Base-by-base conservation (phyloP, 2,797 vertebrate species). In the Synaphobranchus kaupii region DNA sequence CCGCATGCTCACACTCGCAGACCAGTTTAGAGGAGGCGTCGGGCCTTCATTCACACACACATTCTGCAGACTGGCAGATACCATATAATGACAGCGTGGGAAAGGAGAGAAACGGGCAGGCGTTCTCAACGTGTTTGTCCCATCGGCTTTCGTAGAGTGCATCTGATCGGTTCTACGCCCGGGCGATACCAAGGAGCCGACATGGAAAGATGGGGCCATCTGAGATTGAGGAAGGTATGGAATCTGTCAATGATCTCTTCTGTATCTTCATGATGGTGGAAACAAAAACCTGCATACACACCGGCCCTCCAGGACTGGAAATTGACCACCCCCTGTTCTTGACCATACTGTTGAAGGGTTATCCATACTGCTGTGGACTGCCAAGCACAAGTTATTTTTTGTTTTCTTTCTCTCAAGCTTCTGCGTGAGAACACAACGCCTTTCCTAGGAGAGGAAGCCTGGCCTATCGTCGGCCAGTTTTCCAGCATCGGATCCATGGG, bases 401-500 rank as follows among this genome's bases (percentile, higher is more conserved):
- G 31, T 47, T 31, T 90, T 50, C 31, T 48, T 0, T 0, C 17
- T 87, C 60, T 3, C 84, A 87, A 99, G 98, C 92, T 99, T 89
- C 90, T 99, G 91, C 94, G 89, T 47, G 95, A 97, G 0, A 93
- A 97, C 68, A 84, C 95, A 10, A 84, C 90, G 0, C 88, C 96
- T 0, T 0, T 94, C 5, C 88, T 95, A 0, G 89, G 91, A 0
- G 92, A 93, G 0, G 96, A 98, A 39, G 88, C 84, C 31, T 99
- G 98, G 99, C 96, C 98, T 0, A 84, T 99, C 50, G 92, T 99
- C 89, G 98, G 97, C 8, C 99, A 99, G 93, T 99, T 99, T 92
- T 99, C 99, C 85, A 99, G 99, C 93, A 99, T 99, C 0, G 98
- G 98, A 71, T 99, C 98, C 0, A 90, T 99, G 97, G 99, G 98